Base-by-base conservation (phyloP, 2,797 vertebrate genomes). In the Rhynchonycteris naso region DNA sequence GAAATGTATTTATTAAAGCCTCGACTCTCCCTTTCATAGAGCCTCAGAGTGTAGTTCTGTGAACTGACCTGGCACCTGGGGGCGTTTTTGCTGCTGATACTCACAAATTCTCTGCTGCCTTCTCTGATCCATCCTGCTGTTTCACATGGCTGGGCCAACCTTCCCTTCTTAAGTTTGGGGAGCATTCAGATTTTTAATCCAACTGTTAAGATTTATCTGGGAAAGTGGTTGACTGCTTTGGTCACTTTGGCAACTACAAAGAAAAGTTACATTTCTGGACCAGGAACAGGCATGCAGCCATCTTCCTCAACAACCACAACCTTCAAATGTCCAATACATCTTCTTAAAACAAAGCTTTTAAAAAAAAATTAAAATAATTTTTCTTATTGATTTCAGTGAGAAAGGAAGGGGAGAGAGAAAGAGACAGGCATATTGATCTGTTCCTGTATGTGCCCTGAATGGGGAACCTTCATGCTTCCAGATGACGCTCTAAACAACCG, bases 91-190 rank as follows among this genome's bases (percentile, higher is more conserved):
- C 38, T 92, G 90, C 85, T 58, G 90, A 95, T 90, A 96, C 79
- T 97, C 91, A 96, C 85, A 28, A 69, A 52, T 59, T 59, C 35
- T 50, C 59, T 84, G 33, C 59, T 69, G 72, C 43, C 22, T 43
- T 26, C 9, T n/a, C 18, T 52, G 95, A 95, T 97, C 94, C 91
- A 88, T 38, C 94, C 96, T 83, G 94, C 84, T 78, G 68, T 96
- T 90, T 95, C 91, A 96, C 71, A 95, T 26, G 93, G 52, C 33
- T 1, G 3, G 96, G 97, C 85, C 96, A 95, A 93, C 88, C 97
- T 97, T 96, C 95, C 93, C 95, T 96, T 97, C 96, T 95, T 79
- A 97, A 96, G 92, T 97, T 91, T 96, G 95, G 93, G 80, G 97
- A 96, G 92, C 75, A 65, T 84, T 95, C 97, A 95, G 69, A 52